phyloP scores from a whole-genome alignment of 2,888 invertebrate species.

The Eretmocerus hayati region DNA sequence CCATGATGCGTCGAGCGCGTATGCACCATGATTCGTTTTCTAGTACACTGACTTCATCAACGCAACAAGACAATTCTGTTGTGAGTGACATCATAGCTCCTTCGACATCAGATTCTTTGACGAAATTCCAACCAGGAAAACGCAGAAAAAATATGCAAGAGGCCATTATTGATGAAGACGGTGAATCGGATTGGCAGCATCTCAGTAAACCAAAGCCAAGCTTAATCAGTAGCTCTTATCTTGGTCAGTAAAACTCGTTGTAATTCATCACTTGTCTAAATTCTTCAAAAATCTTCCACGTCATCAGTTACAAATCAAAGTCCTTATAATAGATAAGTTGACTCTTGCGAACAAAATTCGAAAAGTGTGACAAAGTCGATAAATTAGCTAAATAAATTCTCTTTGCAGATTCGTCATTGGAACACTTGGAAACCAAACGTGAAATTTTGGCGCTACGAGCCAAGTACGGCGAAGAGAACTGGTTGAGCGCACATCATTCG shows the following conservation, averaged over 20 bases:
- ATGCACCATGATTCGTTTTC: neutral
- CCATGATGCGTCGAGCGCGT: slow-evolving; percentile 24
- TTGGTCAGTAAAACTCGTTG: slow-evolving; percentile 26
- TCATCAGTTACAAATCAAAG: too few relatives aligned
- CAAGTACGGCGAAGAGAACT: slow-evolving; percentile 54
- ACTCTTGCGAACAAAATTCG: too few relatives aligned
- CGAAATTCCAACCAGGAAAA: slow-evolving; percentile 17
- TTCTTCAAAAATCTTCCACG: too few relatives aligned
- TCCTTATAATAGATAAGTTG: too few relatives aligned
- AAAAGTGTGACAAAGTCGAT: neutral
- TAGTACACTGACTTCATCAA: neutral
- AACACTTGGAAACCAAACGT: slow-evolving; percentile 55
- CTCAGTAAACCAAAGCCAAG: slow-evolving; percentile 26
- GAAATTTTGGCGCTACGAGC: slow-evolving; percentile 54
- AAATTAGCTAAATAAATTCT: neutral
- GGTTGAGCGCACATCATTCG: slow-evolving; percentile 47
- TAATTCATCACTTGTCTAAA: neutral
- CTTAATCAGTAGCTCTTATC: slow-evolving; percentile 30
- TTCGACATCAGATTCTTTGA: neutral
- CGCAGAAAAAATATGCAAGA: slow-evolving; percentile 41
- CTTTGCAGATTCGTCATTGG: slow-evolving; percentile 38
- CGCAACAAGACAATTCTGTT: neutral
- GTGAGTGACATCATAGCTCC: neutral
- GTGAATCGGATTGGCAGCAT: slow-evolving; percentile 44
- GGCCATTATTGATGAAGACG: slow-evolving; percentile 47